Evolutionary conservation across 2,888 invertebrate species (phyloP).

Genomic region (Pristionchus maxplancki): DNA sequence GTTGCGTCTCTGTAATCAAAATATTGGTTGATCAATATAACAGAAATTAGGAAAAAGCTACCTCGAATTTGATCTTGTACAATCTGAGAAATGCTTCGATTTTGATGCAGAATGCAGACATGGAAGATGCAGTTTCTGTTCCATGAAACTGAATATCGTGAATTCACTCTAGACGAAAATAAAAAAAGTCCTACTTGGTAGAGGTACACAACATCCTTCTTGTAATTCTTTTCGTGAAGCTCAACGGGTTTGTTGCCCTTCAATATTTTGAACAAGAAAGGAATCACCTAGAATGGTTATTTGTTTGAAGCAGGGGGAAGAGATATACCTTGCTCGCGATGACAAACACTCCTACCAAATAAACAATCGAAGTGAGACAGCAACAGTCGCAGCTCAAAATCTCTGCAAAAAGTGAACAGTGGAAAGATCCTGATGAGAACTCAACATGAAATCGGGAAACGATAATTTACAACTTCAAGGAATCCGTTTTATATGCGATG

Average conservation of each 20-base stretch:
- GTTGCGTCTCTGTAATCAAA: constrained; percentile 46
- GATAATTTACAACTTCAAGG: too few relatives aligned
- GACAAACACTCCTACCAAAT: background rate
- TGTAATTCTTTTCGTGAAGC: constrained; percentile 58
- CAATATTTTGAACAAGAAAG: background rate
- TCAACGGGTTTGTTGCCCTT: background rate
- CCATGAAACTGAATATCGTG: constrained; percentile 65
- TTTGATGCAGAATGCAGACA: constrained; percentile 76
- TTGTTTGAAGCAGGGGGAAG: background rate
- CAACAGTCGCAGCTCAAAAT: constrained; percentile 9
- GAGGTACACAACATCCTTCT: constrained; percentile 74
- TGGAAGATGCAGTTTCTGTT: constrained; percentile 68
- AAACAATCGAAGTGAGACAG: constrained; percentile 1
- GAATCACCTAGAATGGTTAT: background rate
- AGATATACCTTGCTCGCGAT: background rate
- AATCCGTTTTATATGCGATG: background rate
- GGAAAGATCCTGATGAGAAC: too few relatives aligned
- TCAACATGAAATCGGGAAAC: too few relatives aligned
- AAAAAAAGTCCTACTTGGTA: constrained; percentile 59
- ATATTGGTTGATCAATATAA: background rate
- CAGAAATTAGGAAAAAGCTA: constrained; percentile 37
- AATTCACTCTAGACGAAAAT: too few relatives aligned
- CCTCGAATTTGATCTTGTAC: constrained; percentile 72
- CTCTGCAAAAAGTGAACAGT: background rate
- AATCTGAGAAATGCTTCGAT: constrained; percentile 74